phyloP scores from a whole-genome alignment of 2,888 invertebrate genomes.

The Melinaea menophilus region DNA sequence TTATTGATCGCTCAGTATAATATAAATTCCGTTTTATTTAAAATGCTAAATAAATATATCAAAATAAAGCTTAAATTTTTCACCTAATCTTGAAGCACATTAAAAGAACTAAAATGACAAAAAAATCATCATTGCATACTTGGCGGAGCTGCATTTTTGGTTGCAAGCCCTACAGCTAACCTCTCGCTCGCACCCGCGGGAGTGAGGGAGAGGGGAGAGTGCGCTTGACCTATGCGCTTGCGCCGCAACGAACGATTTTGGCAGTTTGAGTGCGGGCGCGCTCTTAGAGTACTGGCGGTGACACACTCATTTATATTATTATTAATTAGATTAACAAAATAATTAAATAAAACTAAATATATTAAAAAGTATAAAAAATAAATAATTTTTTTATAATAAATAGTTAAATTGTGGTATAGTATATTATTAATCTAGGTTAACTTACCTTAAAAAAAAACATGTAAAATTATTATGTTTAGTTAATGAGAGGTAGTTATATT shows the following conservation, averaged over 20 bases:
- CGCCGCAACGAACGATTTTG: constrained; percentile 54
- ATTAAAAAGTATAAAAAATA: too few relatives aligned
- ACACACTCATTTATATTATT: constrained; percentile 1
- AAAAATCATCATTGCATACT: constrained; percentile 47
- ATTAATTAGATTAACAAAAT: not conserved
- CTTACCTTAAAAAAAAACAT: too few relatives aligned
- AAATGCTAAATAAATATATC: not conserved
- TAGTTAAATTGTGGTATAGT: too few relatives aligned
- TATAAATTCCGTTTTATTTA: not conserved
- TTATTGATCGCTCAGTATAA: not conserved
- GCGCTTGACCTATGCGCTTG: constrained; percentile 64
- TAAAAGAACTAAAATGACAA: constrained; percentile 32
- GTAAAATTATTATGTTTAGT: too few relatives aligned
- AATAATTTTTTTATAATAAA: too few relatives aligned
- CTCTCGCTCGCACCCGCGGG: constrained; percentile 33
- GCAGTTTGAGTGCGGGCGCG: constrained; percentile 43
- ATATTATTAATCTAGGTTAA: too few relatives aligned
- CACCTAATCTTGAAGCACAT: constrained; percentile 29
- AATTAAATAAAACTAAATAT: too few relatives aligned
- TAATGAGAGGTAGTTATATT: too few relatives aligned
- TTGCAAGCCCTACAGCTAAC: constrained; percentile 45
- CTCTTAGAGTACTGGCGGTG: constrained; percentile 31
- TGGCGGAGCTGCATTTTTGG: constrained; percentile 57
- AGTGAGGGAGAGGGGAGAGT: constrained; percentile 44
- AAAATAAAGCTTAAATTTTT: constrained; percentile 21